Evolutionary conservation across 2,888 invertebrate genomes (phyloP), one percentile per base, ranked within the genome.

Genomic region (Blastobasis adustella): DNA sequence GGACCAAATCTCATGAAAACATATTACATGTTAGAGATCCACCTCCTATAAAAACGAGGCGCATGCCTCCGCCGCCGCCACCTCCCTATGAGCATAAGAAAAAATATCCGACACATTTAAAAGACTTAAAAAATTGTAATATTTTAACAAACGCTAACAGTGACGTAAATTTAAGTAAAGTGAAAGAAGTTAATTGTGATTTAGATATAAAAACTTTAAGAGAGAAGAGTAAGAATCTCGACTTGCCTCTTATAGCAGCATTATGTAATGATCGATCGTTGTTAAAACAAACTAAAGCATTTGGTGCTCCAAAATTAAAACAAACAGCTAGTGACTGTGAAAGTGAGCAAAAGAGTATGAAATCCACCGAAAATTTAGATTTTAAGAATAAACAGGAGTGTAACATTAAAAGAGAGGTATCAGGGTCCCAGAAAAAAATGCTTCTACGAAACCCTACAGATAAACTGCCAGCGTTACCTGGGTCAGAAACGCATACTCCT

Each of bases 181-280:
- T 67, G 58, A 86, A 78, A 72, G 82, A 85, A 62, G 63, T 79
- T 51, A 87, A 86, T 79, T 82, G 85, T 82, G 88, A 87, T 79
- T 75, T 88, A 81, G 96, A 96, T 79, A 95, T 96, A 67, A 93
- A 94, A 70, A 92, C 94, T 61, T 88, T 97, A 56, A 91, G 96
- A 54, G 96, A 96, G 82, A 95, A 96, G 84, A 96, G 96, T 82
- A 94, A 94, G 74, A 95, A 96, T 75, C 90, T 97, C 69, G 96
- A 97, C 83, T 89, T 98, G 78, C 98, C 98, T 23, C 89, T 98
- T 56, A 97, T 98, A 72, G 95, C 96, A 54, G 98, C 97, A 9
- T 90, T 98, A 63, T 98, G 97, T 89, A 98, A 97, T 76, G 98
- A 98, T 81, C 92, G 95, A 54, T 95, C 96, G 54, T 90, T 98